These are phyloP conservation scores for Cyprinella venusta DNA, from an alignment of 2,797 vertebrate genomes.

Conservation along the genomic window DNA sequence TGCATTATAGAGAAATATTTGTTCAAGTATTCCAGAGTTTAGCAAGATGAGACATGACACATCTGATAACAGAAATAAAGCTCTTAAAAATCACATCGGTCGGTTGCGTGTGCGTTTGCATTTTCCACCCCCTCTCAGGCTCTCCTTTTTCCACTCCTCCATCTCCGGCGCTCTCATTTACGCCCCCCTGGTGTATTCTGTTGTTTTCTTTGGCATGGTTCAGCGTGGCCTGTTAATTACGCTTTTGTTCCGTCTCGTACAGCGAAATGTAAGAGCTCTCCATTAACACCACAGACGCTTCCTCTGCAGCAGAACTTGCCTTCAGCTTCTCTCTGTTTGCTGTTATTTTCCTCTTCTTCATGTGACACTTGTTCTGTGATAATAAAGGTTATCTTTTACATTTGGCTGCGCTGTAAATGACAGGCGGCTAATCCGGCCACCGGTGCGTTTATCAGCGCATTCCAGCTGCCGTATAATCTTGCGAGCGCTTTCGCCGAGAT, in stretches of 20 bases:
- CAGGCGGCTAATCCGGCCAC: constrained; percentile 64
- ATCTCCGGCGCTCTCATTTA: constrained; percentile 19
- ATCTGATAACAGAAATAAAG: constrained; percentile 15
- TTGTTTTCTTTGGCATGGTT: constrained; percentile 69
- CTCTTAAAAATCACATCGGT: constrained; percentile 4
- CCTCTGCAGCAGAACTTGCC: constrained; percentile 68
- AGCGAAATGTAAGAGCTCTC: constrained; percentile 75
- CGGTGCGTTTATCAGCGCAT: constrained; percentile 69
- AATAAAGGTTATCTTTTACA: constrained; percentile 64
- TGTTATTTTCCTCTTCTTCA: constrained; percentile 57
- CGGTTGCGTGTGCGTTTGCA: constrained; percentile 18
- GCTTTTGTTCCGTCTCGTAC: constrained; percentile 76
- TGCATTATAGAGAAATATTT: neutral
- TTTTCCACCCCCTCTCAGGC: neutral
- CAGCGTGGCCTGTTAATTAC: constrained; percentile 72
- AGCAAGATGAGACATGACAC: neutral
- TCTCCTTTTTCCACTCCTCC: constrained; percentile 5
- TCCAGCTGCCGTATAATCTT: constrained; percentile 74
- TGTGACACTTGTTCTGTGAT: constrained; percentile 61
- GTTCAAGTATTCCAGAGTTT: neutral
- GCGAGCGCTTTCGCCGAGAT: constrained; percentile 64
- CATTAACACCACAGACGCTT: constrained; percentile 68
- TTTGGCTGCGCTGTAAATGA: constrained; percentile 63
- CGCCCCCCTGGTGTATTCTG: constrained; percentile 60
- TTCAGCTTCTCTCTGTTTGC: constrained; percentile 36